Evolutionary conservation across 2,888 invertebrate genomes (phyloP), one percentile per base, ranked within the genome.

Genomic region (Heliconius erato): DNA sequence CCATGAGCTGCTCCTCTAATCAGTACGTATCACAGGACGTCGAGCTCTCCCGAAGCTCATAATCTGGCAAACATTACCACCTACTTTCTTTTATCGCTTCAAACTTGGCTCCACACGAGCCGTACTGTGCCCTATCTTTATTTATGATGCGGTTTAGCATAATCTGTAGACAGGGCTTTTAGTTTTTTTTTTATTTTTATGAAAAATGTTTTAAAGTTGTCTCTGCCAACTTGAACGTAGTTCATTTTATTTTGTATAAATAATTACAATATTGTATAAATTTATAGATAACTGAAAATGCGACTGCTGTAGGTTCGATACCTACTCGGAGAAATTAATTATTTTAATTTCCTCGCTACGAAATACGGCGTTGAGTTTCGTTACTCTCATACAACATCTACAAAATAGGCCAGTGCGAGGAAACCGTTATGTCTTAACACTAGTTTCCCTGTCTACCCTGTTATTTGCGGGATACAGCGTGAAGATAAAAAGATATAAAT

Each of bases 1-100:
- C 32, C 35, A 40, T 26, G 63, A 76, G n/a, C 74, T 32, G 54
- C 28, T 74, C 65, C 77, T 35, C 65, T 79, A 82, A 82, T 79
- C 79, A 69, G 82, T 74, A 76, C 69, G 80, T 87, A 84, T 87
- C 86, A 79, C 83, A 82, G 86, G 86, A 85, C 84, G 84, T 86
- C 85, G 86, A 86, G 85, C 87, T 86, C 68, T 85, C 86, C 84
- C 84, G 80, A 82, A 86, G 86, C 87, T 87, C 88, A 88, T 91
- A 91, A 91, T 91, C 91, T 88, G 82, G 86, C 87, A 88, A 89
- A 89, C 89, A 89, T 87, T 87, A 86, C 87, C 88, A 87, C 89
- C 89, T 89, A 91, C 89, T 90, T 88, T 88, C 87, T 86, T 90
- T 91, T 91, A 91, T 90, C 90, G 83, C 87, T 87, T 23, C 59